Evolutionary conservation across 2,113 vertebrate species (phyloP).

Genomic region (Catharus fuscescens): DNA sequence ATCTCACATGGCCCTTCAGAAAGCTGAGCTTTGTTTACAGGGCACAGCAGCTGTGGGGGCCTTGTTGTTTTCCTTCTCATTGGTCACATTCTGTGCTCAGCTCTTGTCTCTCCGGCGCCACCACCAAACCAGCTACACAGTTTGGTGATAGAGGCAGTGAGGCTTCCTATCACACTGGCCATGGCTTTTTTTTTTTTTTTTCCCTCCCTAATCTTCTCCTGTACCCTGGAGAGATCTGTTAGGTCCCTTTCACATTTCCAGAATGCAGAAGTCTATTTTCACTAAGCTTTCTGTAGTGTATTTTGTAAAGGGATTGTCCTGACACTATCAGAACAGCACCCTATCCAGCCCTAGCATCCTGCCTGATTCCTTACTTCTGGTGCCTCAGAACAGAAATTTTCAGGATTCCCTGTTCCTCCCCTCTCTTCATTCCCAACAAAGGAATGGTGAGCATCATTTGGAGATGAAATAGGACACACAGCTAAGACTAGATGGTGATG

Average conservation of each 20-base stretch:
- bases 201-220: neutral
- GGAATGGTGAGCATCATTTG: neutral
- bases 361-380: neutral
- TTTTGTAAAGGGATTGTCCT: neutral
- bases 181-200: neutral
- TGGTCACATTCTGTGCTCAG: slow-evolving; percentile 18
- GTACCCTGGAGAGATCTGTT: neutral
- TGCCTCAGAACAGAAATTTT: neutral
- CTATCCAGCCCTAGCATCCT: neutral
- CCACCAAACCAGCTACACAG: neutral
- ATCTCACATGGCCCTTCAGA: slow-evolving; percentile 33
- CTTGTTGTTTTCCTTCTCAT: slow-evolving; percentile 49
- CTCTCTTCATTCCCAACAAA: neutral
- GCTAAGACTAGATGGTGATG: neutral
- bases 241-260: neutral
- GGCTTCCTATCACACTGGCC: neutral
- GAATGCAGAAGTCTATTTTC: neutral
- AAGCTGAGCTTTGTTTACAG: slow-evolving; percentile 46
- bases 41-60: slow-evolving; percentile 31
- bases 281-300: neutral
- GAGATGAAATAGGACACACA: neutral
- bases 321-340: neutral
- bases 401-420: neutral
- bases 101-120: neutral
- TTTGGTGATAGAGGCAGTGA: neutral